Base-by-base conservation (phyloP, 2,113 vertebrate species). In the Plestiodon gilberti region DNA sequence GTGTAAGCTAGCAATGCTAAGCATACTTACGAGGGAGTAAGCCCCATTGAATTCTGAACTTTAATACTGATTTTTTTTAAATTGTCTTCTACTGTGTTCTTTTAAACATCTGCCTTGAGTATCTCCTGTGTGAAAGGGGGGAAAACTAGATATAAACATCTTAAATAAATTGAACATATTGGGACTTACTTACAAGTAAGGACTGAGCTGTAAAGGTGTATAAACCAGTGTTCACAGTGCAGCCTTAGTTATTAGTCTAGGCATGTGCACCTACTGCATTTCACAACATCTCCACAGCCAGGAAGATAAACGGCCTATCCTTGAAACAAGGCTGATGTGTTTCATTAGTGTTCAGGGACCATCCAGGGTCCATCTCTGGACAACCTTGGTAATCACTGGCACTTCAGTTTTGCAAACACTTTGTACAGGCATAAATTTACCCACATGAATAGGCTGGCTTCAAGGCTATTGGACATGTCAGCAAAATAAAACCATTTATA, bases 291-390 rank as follows among this genome's bases (percentile, higher is more conserved):
- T 4, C 83, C 64, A 55, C 35, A 59, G 67, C 52, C 38, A 52
- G 33, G 89, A 82, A 89, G 89, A 85, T 91, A 94, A 91, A 67
- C 35, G 78, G 86, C 71, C 55, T 89, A 88, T 78, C 93, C 93
- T 94, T 93, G 91, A 93, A 93, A 88, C 77, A 61, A 88, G 81
- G 87, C 82, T 2, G 0, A 55, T 10, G 59, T 40, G 61, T 85
- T 91, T 87, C 85, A 88, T 92, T 91, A 87, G 88, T 81, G 90
- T 82, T 94, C 77, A 64, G 22, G n/a, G 40, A 62, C 93, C 90
- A 85, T 87, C 94, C 84, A 80, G 75, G 88, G 88, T 67, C 23
- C n/a, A 69, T 91, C 75, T 13, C 78, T 93, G 86, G 85, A 85
- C 59, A 89, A 93, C 57, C 76, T 84, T 89, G 90, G 30, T 86